Conservation (phyloP, 1,140 invertebrate genomes). For the Neuroterus valhalla region DNA sequence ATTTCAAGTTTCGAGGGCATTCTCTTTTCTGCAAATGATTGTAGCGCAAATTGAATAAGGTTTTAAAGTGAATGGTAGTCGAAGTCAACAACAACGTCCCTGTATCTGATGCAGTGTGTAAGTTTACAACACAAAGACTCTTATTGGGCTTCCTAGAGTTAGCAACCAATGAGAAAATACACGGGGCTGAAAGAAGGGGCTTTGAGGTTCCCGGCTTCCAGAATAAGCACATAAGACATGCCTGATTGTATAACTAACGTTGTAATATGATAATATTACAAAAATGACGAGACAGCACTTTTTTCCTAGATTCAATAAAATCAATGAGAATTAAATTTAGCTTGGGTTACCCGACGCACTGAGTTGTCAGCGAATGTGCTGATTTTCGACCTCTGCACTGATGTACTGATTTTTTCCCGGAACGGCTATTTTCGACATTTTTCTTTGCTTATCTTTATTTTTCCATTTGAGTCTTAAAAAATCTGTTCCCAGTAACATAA, state of each 20-base stretch:
- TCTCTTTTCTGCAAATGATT: too few species aligned
- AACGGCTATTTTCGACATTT: too few species aligned
- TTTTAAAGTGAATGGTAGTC: neutral
- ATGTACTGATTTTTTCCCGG: too few species aligned
- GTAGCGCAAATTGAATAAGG: neutral
- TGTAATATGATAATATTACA: slow-evolving; percentile 7
- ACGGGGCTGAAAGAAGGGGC: slow-evolving; percentile 44
- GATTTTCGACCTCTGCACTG: too few species aligned
- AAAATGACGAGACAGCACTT: neutral
- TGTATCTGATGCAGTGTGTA: slow-evolving; percentile 48
- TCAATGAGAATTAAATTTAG: neutral
- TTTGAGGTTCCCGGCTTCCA: slow-evolving; percentile 44
- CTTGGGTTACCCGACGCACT: neutral
- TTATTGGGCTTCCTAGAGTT: slow-evolving; percentile 65
- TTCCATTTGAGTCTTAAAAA: too few species aligned
- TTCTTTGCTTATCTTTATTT: too few species aligned
- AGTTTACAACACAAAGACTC: slow-evolving; percentile 54
- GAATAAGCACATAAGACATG: slow-evolving; percentile 53
- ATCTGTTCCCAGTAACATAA: too few species aligned
- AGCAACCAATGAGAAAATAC: slow-evolving; percentile 58
- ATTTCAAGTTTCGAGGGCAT: too few species aligned
- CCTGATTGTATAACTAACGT: slow-evolving; percentile 46
- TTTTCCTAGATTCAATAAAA: slow-evolving; percentile 1
- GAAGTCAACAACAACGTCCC: slow-evolving; percentile 42
- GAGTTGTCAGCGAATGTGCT: too few species aligned